These are phyloP conservation scores for Embiotoca jacksoni DNA, from an alignment of 2,113 vertebrate species.

Conservation along the genomic window DNA sequence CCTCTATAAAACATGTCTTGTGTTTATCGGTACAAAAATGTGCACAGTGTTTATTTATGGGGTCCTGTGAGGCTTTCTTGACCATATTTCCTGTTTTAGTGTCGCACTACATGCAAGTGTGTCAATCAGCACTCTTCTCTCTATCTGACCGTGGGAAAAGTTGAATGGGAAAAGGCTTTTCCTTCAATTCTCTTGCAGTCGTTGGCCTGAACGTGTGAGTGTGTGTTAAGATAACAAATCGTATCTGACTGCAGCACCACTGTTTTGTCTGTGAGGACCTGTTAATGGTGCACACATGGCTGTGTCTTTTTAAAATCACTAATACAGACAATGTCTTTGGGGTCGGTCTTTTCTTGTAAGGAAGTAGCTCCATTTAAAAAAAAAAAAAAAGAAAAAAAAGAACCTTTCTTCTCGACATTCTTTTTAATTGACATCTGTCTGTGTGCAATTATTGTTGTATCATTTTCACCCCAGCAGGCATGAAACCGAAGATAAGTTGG, in stretches of 20 bases:
- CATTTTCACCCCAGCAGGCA: constrained; percentile 25
- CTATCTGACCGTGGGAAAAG: constrained; percentile 76
- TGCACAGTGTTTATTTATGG: constrained; percentile 19
- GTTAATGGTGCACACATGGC: constrained; percentile 36
- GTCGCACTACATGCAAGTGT: neutral
- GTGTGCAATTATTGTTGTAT: constrained; percentile 41
- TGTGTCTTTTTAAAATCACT: neutral
- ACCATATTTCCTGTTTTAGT: constrained; percentile 55
- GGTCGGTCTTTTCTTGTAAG: neutral
- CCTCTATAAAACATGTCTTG: neutral
- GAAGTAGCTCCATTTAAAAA: neutral
- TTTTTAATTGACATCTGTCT: constrained; percentile 28
- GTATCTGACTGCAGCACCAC: constrained; percentile 27
- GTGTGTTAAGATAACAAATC: constrained; percentile 56
- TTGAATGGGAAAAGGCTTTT: constrained; percentile 63
- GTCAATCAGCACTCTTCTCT: constrained; percentile 45
- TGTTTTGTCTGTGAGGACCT: constrained; percentile 37
- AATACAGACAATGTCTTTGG: neutral
- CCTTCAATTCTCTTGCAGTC: constrained; percentile 71
- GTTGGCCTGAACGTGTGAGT: constrained; percentile 42
- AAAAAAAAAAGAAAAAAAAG: neutral
- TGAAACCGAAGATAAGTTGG: constrained; percentile 56
- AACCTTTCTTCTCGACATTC: constrained; percentile 15
- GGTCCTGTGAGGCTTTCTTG: constrained; percentile 28
- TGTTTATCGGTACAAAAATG: neutral